A percentile compares a stretch with the other conserved stretches of the same genome.
Evolutionary conservation across 1,140 invertebrate species (phyloP).

Genomic region (Vanessa tameamea): DNA sequence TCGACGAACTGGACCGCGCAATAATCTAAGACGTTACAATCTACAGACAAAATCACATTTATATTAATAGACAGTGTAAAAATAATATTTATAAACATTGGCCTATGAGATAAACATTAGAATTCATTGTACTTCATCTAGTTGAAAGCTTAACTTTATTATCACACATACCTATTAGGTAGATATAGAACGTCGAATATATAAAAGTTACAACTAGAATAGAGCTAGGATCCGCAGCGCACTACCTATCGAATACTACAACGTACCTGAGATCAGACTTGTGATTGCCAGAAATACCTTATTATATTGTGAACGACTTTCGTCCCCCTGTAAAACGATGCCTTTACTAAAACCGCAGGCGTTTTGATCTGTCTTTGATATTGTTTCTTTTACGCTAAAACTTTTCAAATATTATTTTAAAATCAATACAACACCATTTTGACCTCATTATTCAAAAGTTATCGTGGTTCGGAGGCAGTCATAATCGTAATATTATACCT

Average conservation of each 20-base stretch:
- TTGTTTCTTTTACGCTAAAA: background rate
- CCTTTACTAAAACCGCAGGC: conserved; percentile 23
- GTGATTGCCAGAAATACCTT: conserved; percentile 39
- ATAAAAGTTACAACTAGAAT: conserved; percentile 70
- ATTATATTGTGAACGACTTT: conserved; percentile 24
- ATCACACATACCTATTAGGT: conserved; percentile 77
- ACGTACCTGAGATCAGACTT: conserved; percentile 51
- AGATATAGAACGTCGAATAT: conserved; percentile 73
- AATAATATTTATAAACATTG: conserved; percentile 79
- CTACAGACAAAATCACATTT: conserved; percentile 76
- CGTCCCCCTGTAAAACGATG: conserved; percentile 32
- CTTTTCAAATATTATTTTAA: background rate
- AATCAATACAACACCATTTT: background rate
- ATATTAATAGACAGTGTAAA: conserved; percentile 77
- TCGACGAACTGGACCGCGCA: conserved; percentile 59
- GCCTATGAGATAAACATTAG: conserved; percentile 73
- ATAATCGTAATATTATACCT: background rate
- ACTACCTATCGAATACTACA: conserved; percentile 24
- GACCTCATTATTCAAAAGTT: background rate
- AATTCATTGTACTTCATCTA: conserved; percentile 78
- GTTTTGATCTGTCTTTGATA: conserved; percentile 12
- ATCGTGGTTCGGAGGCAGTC: background rate
- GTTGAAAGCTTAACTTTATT: conserved; percentile 78
- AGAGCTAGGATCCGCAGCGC: conserved; percentile 44
- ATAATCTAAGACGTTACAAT: conserved; percentile 63